Conservation (phyloP, 2,888 invertebrate genomes). For the Bembecia ichneumoniformis region DNA sequence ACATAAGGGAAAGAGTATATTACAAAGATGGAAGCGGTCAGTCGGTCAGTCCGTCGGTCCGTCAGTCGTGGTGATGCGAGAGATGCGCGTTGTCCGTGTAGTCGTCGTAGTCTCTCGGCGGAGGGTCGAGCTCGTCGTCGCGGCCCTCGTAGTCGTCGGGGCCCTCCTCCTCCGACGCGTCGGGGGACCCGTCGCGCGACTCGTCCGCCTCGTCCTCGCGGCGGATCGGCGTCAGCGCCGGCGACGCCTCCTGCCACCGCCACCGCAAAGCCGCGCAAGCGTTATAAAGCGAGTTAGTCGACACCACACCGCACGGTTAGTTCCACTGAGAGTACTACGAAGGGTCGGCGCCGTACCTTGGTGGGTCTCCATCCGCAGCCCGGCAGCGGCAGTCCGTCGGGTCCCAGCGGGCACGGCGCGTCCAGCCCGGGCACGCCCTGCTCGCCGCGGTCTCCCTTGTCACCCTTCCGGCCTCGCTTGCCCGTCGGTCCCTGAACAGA, state of each 20-base stretch:
- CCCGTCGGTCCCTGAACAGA: slow-evolving; percentile 84
- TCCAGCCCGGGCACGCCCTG: slow-evolving; percentile 97
- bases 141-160: slow-evolving; percentile 40
- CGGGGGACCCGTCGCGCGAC: slow-evolving; percentile 19
- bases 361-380: slow-evolving; percentile 95
- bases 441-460: slow-evolving; percentile 93
- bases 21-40: too few species aligned
- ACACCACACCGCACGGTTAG: too few species aligned
- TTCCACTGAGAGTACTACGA: background rate
- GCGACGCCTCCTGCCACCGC: slow-evolving; percentile 17
- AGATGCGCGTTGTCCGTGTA: slow-evolving; percentile 58
- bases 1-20: too few species aligned
- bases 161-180: slow-evolving; percentile 24
- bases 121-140: slow-evolving; percentile 40
- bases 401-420: slow-evolving; percentile 98
- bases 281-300: too few species aligned
- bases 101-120: slow-evolving; percentile 57
- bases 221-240: slow-evolving; percentile 14
- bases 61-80: slow-evolving; percentile 46
- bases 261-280: slow-evolving; percentile 2
- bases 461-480: slow-evolving; percentile 92
- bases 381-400: slow-evolving; percentile 94
- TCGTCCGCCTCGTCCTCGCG: slow-evolving; percentile 19
- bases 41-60: slow-evolving; percentile 1
- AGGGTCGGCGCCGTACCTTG: slow-evolving; percentile 75